Evolutionary conservation across 2,113 vertebrate species (phyloP).

Genomic region (Megaceryle maxima): DNA sequence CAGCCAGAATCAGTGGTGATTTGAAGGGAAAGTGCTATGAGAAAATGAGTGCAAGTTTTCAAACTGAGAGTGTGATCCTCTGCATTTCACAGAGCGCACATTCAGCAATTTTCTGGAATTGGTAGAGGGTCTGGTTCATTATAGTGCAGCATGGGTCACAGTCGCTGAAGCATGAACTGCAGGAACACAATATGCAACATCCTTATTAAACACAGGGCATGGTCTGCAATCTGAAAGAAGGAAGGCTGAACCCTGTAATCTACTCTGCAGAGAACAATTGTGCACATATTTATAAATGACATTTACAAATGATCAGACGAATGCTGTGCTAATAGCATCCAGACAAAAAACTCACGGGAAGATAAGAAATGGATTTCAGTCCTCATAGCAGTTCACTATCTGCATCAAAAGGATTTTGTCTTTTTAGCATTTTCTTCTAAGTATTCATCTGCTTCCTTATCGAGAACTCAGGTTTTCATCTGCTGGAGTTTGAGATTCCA

Average conservation of each 20-base stretch:
- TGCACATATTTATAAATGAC: not conserved
- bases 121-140: not conserved
- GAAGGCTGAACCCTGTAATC: not conserved
- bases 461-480: not conserved
- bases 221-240: not conserved
- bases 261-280: not conserved
- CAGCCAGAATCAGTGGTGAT: not conserved
- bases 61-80: not conserved
- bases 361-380: constrained; percentile 11
- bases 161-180: not conserved
- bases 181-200: not conserved
- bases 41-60: not conserved
- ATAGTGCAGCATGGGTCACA: not conserved
- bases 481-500: not conserved
- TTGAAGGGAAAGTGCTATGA: not conserved
- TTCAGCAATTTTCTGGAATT: not conserved
- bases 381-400: not conserved
- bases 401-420: not conserved
- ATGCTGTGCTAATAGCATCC: constrained; percentile 29
- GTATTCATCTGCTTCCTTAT: not conserved
- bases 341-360: not conserved
- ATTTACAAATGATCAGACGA: constrained; percentile 38
- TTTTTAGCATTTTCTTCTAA: constrained; percentile 28
- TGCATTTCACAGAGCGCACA: not conserved
- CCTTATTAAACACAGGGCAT: not conserved